phyloP scores from a whole-genome alignment of 2,113 vertebrate species.

The Arizona elegans region DNA sequence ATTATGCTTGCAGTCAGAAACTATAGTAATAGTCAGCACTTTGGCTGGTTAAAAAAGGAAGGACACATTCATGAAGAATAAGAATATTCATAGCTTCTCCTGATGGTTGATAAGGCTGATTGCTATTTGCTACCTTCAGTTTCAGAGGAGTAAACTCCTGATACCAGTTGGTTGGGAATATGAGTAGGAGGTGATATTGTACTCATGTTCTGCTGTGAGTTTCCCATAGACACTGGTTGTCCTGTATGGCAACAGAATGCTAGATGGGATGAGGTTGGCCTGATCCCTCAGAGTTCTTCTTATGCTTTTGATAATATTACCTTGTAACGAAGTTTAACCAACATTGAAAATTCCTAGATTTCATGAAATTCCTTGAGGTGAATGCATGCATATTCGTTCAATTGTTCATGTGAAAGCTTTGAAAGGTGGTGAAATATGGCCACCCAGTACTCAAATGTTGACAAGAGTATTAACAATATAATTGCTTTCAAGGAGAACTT shows the following conservation, averaged over 20 bases:
- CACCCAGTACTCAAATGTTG: background rate
- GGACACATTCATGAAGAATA: background rate
- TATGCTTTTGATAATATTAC: constrained; percentile 25
- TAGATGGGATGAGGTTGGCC: background rate
- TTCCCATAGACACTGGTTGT: background rate
- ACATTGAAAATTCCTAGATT: constrained; percentile 37
- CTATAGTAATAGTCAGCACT: background rate
- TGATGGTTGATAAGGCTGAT: background rate
- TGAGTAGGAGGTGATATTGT: background rate
- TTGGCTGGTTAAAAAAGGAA: background rate
- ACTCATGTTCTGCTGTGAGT: background rate
- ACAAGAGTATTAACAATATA: background rate
- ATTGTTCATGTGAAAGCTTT: background rate
- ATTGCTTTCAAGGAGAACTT: background rate
- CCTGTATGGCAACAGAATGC: background rate
- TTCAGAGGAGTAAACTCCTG: background rate
- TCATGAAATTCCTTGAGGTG: background rate
- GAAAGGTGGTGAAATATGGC: background rate
- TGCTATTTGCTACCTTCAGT: background rate
- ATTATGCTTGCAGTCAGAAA: background rate
- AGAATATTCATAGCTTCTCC: background rate
- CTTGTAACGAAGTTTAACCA: constrained; percentile 34
- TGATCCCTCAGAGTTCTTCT: background rate
- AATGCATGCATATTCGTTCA: background rate
- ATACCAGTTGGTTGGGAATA: background rate